Conservation (phyloP, 1,140 invertebrate genomes). For the Nilaparvata lugens region DNA sequence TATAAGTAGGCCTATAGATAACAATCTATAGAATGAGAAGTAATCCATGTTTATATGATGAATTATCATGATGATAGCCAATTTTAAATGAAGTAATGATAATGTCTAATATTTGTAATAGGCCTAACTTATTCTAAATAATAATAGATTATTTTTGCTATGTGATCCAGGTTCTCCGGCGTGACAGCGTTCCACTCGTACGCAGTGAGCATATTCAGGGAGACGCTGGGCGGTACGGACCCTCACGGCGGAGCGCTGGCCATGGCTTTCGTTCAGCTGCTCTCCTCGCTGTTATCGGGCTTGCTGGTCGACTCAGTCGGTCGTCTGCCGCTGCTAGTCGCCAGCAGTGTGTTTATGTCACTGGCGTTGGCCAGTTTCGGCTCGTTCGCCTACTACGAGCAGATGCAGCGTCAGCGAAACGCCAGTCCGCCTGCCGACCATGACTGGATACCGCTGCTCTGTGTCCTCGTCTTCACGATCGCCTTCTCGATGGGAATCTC, state of each 20-base stretch:
- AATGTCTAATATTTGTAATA: too few species aligned
- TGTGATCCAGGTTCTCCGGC: slow-evolving; percentile 50
- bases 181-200: slow-evolving; percentile 76
- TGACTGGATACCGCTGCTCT: slow-evolving; percentile 74
- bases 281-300: slow-evolving; percentile 65
- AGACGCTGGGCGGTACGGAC: slow-evolving; percentile 66
- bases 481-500: slow-evolving; percentile 82
- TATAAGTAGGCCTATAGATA: too few species aligned
- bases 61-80: too few species aligned
- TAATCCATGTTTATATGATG: too few species aligned
- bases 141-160: too few species aligned
- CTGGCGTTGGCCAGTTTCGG: slow-evolving; percentile 68
- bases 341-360: slow-evolving; percentile 74
- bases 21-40: too few species aligned
- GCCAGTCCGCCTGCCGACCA: slow-evolving; percentile 27
- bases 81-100: too few species aligned
- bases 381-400: slow-evolving; percentile 66
- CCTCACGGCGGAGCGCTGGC: slow-evolving; percentile 73
- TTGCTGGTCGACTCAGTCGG: slow-evolving; percentile 71
- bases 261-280: slow-evolving; percentile 64
- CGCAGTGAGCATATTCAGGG: slow-evolving; percentile 66
- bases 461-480: slow-evolving; percentile 69
- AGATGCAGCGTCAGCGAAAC: slow-evolving; percentile 25
- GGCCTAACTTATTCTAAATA: too few species aligned
- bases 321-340: slow-evolving; percentile 61